Evolutionary conservation across 2,888 invertebrate species (phyloP).

Genomic region (Tolmerus cingulatus): DNA sequence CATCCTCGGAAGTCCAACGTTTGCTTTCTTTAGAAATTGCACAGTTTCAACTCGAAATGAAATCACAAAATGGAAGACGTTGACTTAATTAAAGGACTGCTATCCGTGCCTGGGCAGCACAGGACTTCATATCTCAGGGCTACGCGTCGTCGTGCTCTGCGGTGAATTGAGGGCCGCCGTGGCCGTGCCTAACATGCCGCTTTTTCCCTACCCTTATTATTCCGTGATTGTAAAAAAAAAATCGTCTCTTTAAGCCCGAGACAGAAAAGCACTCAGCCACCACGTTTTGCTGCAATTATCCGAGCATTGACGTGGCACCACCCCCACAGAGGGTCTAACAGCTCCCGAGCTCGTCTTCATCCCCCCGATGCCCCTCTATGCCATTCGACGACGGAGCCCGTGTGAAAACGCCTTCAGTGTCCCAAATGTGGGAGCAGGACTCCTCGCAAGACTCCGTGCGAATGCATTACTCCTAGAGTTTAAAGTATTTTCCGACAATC

Average conservation of each 20-base stretch:
- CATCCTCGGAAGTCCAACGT: neutral
- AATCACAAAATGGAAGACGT: neutral
- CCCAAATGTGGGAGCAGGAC: neutral
- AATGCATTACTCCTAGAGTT: constrained; percentile 30
- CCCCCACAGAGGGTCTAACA: neutral
- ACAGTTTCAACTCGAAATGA: neutral
- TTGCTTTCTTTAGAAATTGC: neutral
- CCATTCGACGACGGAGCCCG: neutral
- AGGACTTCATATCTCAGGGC: neutral
- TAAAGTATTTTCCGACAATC: constrained; percentile 39
- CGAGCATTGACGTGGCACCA: constrained; percentile 42
- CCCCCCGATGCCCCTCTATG: neutral
- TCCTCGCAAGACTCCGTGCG: neutral
- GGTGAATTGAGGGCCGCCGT: constrained; percentile 2
- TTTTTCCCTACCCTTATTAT: constrained; percentile 11
- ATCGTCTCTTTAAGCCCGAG: constrained; percentile 8
- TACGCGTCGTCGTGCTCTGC: neutral
- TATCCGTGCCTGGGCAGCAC: neutral
- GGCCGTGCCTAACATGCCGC: neutral
- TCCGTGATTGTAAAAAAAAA: neutral
- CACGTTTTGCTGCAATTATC: constrained; percentile 44
- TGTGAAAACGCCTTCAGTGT: neutral
- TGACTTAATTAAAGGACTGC: neutral
- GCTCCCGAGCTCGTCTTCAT: neutral
- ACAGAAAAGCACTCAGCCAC: constrained; percentile 27